Evolutionary conservation across 2,113 vertebrate species (phyloP).

Genomic region (Elaphurus davidianus): DNA sequence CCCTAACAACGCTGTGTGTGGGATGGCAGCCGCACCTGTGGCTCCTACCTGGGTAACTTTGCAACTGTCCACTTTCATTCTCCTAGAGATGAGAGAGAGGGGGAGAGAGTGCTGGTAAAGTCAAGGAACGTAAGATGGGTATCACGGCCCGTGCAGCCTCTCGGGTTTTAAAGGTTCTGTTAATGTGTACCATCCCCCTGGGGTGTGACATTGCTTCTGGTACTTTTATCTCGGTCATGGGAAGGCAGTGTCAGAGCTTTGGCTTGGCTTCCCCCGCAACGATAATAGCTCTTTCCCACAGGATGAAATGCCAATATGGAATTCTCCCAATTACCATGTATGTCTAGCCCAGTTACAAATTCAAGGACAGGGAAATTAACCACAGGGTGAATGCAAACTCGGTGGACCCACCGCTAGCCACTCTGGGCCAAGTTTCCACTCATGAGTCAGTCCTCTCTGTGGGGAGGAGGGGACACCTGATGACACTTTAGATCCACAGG

Average conservation of each 20-base stretch:
- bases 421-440: not conserved
- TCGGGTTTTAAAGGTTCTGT: fast-evolving
- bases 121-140: fast-evolving
- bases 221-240: not conserved
- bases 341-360: not conserved
- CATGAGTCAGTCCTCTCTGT: not conserved
- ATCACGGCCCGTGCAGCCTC: not conserved
- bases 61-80: not conserved
- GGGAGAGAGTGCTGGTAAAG: not conserved
- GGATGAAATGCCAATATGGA: not conserved
- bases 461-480: not conserved
- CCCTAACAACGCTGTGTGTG: fast-evolving
- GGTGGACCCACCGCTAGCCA: not conserved
- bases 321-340: not conserved
- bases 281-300: not conserved
- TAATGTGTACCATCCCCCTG: not conserved
- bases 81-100: not conserved
- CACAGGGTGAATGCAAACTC: not conserved
- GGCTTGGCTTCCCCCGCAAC: not conserved
- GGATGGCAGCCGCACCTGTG: not conserved
- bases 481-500: not conserved
- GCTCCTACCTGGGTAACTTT: not conserved
- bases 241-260: not conserved
- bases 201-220: not conserved
- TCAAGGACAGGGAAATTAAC: not conserved